These are phyloP conservation scores for Dasypolia templi DNA, from an alignment of 2,888 invertebrate genomes.

Conservation along the genomic window DNA sequence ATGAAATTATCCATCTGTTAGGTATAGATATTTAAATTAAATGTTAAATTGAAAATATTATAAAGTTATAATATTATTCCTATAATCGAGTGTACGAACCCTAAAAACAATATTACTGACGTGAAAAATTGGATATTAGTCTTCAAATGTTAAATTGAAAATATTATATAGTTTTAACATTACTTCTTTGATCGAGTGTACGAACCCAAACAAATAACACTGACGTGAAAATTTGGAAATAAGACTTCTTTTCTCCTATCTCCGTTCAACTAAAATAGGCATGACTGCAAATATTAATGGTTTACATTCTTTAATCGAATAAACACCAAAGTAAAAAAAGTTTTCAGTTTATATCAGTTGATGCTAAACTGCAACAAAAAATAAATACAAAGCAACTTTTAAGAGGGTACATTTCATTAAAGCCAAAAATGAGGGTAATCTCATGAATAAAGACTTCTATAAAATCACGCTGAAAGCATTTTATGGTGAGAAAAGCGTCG, in stretches of 20 bases:
- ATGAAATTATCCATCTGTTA: too few species aligned
- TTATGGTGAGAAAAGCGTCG: constrained; percentile 46
- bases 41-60: too few species aligned
- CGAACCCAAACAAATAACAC: neutral
- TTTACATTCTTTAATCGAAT: constrained; percentile 16
- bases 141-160: too few species aligned
- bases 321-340: neutral
- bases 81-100: too few species aligned
- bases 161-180: neutral
- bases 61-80: too few species aligned
- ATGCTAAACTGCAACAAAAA: constrained; percentile 10
- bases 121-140: too few species aligned
- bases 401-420: constrained; percentile 32
- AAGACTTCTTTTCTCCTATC: neutral
- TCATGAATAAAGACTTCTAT: constrained; percentile 45
- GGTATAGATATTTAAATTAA: too few species aligned
- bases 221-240: neutral
- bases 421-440: constrained; percentile 27
- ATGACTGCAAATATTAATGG: too few species aligned
- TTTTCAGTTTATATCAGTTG: neutral
- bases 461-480: constrained; percentile 51
- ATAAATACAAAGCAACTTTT: constrained; percentile 20
- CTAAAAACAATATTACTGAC: too few species aligned
- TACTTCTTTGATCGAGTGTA: neutral
- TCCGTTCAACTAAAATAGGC: too few species aligned